These are phyloP conservation scores for Dasyprocta punctata DNA, from an alignment of 2,113 vertebrate species.

Conservation along the genomic window DNA sequence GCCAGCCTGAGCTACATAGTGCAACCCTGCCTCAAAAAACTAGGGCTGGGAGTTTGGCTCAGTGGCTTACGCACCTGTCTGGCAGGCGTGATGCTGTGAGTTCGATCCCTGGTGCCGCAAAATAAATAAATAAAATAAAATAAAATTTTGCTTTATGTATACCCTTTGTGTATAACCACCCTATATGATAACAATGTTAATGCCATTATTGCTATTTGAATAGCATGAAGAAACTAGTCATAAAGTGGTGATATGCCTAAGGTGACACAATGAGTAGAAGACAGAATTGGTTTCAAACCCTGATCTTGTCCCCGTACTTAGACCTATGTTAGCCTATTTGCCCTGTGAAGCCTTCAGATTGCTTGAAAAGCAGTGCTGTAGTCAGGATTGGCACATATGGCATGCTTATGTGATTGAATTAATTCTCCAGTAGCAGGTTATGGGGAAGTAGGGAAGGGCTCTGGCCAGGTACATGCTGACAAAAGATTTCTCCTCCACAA, in stretches of 20 bases:
- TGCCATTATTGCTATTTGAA: neutral
- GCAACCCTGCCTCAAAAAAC: too few relatives aligned
- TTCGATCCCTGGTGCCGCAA: too few relatives aligned
- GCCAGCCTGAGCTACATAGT: too few relatives aligned
- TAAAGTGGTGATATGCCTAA: neutral
- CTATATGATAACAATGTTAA: neutral
- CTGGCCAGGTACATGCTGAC: neutral
- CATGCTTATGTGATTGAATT: neutral
- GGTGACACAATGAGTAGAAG: neutral
- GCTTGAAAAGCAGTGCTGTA: neutral
- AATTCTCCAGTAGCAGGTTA: neutral
- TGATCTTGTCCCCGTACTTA: neutral
- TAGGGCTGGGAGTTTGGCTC: too few relatives aligned
- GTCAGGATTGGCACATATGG: neutral
- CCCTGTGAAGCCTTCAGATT: neutral
- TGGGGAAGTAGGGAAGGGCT: neutral
- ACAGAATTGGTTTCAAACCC: neutral
- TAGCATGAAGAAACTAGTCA: neutral
- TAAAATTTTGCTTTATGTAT: constrained; percentile 1
- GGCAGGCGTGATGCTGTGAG: too few relatives aligned
- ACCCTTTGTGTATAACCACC: neutral
- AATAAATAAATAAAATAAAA: too few relatives aligned
- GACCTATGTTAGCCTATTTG: neutral
- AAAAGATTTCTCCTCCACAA: neutral
- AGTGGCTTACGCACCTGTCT: too few relatives aligned